phyloP scores from a whole-genome alignment of 2,888 invertebrate genomes.

The Melanostoma mellinum region DNA sequence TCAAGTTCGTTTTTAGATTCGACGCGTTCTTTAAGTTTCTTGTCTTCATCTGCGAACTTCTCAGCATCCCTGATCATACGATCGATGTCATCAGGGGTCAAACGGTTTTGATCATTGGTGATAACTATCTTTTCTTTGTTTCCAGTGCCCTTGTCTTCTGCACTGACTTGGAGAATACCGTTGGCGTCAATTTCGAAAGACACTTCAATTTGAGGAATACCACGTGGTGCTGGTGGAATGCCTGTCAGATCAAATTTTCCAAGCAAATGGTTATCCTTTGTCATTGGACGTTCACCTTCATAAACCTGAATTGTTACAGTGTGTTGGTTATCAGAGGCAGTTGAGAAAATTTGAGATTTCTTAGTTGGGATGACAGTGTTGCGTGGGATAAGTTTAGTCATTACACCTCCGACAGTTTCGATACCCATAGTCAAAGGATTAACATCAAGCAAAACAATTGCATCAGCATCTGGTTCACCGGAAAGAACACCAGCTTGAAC shows the following conservation, averaged over 20 bases:
- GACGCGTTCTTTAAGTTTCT: slow-evolving; percentile 96
- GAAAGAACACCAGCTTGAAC: slow-evolving; percentile 99
- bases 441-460: slow-evolving; percentile 97
- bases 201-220: slow-evolving; percentile 96
- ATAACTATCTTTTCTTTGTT: slow-evolving; percentile 99
- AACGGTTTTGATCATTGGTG: slow-evolving; percentile 98
- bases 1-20: slow-evolving; percentile 98
- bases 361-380: slow-evolving; percentile 99
- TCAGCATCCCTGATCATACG: slow-evolving; percentile 99
- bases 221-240: slow-evolving; percentile 96
- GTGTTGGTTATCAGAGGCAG: slow-evolving; percentile 99
- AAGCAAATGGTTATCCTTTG: slow-evolving; percentile 98
- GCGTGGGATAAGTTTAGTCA: slow-evolving; percentile 98
- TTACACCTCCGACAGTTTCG: slow-evolving; percentile 99
- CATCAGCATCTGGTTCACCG: slow-evolving; percentile 97
- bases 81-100: slow-evolving; percentile 99
- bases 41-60: slow-evolving; percentile 99
- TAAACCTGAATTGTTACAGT: slow-evolving; percentile 99
- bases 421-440: slow-evolving; percentile 99
- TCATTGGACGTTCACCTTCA: slow-evolving; percentile 99
- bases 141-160: slow-evolving; percentile 99
- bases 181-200: slow-evolving; percentile 97
- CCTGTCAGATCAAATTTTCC: slow-evolving; percentile 99
- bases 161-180: slow-evolving; percentile 97
- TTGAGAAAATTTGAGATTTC: slow-evolving; percentile 99